Evolutionary conservation across 1,140 invertebrate genomes (phyloP).

Genomic region (Caenorhabditis latens): DNA sequence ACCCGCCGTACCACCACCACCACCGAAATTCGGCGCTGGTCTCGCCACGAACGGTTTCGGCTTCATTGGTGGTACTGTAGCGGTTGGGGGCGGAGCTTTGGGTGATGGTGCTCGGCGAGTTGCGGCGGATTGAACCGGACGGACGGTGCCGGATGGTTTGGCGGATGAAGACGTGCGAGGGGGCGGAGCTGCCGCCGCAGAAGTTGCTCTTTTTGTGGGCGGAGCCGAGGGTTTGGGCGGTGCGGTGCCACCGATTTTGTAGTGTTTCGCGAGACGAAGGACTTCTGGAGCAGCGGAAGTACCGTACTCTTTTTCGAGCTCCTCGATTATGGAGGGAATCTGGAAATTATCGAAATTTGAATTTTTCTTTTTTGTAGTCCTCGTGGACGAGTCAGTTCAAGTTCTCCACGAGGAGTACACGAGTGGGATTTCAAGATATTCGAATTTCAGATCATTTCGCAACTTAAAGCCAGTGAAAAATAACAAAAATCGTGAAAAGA

Average conservation of each 20-base stretch:
- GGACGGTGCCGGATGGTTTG: background rate
- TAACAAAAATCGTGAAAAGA: no score
- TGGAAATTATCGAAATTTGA: conserved; percentile 36
- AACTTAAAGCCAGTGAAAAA: no score
- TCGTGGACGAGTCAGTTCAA: conserved; percentile 47
- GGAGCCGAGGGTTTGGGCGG: background rate
- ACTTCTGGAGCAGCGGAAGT: background rate
- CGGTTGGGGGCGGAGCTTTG: background rate
- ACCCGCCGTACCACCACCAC: background rate
- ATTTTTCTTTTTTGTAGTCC: no score
- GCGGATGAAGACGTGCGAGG: background rate
- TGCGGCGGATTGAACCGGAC: background rate
- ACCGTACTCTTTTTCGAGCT: background rate
- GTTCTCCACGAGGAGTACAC: no score
- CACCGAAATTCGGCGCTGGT: conserved; percentile 25
- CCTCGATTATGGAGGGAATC: conserved; percentile 55
- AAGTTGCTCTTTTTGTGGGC: background rate
- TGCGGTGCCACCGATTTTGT: background rate
- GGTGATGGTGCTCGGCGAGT: conserved; percentile 7
- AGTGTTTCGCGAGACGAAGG: conserved; percentile 26
- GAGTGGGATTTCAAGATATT: no score
- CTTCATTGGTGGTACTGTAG: background rate
- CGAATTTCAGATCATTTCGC: no score
- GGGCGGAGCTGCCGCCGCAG: background rate
- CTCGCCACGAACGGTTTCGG: conserved; percentile 37